Conservation (phyloP, 2,888 invertebrate species). For the Gandaritis pyraliata region DNA sequence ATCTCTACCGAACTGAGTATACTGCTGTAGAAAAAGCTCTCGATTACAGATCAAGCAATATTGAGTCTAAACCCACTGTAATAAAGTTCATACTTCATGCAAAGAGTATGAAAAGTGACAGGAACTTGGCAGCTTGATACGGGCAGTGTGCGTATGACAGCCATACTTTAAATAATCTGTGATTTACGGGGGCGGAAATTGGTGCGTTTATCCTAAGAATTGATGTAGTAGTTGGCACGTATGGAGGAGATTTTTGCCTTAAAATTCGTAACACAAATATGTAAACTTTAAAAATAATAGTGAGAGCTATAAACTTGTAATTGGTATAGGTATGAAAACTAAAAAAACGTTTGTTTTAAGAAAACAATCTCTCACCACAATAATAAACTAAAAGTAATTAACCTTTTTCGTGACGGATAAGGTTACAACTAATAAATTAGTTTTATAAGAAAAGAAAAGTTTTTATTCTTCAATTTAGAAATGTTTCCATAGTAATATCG, state of each 20-base stretch:
- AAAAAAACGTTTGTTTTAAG: no score
- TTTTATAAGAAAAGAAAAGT: no score
- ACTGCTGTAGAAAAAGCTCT: no score
- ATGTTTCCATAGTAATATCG: constrained; percentile 5
- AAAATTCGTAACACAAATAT: no score
- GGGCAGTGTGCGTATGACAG: constrained; percentile 47
- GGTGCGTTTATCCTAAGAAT: constrained; percentile 43
- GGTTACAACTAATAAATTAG: no score
- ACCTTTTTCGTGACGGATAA: no score
- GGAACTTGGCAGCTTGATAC: constrained; percentile 34
- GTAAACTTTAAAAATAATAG: no score
- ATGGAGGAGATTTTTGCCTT: not conserved
- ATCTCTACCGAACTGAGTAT: no score
- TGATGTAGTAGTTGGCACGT: constrained; percentile 28
- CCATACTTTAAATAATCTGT: constrained; percentile 52
- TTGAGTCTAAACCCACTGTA: not conserved
- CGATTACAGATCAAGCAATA: not conserved
- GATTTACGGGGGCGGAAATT: constrained; percentile 46
- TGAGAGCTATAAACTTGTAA: no score
- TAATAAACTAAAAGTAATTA: no score
- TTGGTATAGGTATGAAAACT: no score
- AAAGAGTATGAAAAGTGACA: not conserved
- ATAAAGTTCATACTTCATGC: constrained; percentile 1
- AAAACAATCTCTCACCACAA: no score
- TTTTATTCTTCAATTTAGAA: constrained; percentile 13